These are phyloP conservation scores for Drepana arcuata DNA, from an alignment of 1,140 invertebrate species.

Conservation along the genomic window DNA sequence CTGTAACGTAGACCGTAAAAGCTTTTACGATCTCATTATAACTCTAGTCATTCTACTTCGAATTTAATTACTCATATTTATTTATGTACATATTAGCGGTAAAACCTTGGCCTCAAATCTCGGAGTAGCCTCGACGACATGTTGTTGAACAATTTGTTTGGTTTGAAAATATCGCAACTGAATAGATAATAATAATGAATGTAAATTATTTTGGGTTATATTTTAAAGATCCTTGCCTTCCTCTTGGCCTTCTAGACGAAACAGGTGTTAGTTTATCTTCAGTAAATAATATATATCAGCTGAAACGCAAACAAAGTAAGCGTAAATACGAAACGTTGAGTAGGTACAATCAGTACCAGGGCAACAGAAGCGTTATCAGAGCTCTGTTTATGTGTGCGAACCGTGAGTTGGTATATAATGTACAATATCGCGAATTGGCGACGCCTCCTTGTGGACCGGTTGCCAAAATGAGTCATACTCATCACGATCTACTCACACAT, in stretches of 20 bases:
- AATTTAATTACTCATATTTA: too few relatives aligned
- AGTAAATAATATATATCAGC: too few relatives aligned
- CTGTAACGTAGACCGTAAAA: too few relatives aligned
- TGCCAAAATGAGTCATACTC: conserved; percentile 48
- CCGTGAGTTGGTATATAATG: conserved; percentile 20
- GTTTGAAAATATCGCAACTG: conserved; percentile 53
- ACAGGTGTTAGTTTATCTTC: too few relatives aligned
- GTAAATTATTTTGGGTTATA: too few relatives aligned
- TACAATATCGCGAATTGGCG: conserved; percentile 42
- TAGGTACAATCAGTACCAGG: conserved; percentile 37
- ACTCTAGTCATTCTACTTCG: too few relatives aligned
- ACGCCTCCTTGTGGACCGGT: conserved; percentile 44
- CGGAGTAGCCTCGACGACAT: conserved; percentile 39
- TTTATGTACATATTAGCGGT: conserved; percentile 56
- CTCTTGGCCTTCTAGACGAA: too few relatives aligned
- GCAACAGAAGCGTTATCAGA: conserved; percentile 32
- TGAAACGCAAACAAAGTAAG: too few relatives aligned
- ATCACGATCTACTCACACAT: too few relatives aligned
- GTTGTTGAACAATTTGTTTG: conserved; percentile 55
- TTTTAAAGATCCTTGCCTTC: too few relatives aligned
- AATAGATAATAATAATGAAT: conserved; percentile 42
- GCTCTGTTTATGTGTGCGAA: conserved; percentile 22
- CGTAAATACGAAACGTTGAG: too few relatives aligned
- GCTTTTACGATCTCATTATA: too few relatives aligned
- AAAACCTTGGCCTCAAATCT: conserved; percentile 59